Percentiles rank a stretch among this genome's conserved stretches.
Evolutionary conservation across 2,113 vertebrate species (phyloP).

Genomic region (Actinemys pallida): DNA sequence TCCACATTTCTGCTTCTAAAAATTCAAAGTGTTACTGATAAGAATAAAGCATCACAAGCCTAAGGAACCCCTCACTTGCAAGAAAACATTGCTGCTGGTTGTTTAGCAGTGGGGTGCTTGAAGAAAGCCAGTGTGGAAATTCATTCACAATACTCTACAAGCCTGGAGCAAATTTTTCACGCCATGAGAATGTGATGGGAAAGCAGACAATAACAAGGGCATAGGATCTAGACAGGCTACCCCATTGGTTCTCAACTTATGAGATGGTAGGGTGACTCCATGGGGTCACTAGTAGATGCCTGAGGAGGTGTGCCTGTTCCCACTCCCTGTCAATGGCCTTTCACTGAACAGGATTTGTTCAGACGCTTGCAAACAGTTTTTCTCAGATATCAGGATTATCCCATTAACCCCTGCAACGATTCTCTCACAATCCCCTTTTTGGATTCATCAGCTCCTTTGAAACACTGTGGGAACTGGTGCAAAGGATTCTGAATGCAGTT

Average conservation of each 20-base stretch:
- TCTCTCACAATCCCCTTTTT: not conserved
- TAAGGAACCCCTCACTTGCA: not conserved
- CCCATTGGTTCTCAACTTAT: not conserved
- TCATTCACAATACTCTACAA: constrained; percentile 28
- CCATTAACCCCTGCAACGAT: rapidly evolving
- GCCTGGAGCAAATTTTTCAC: constrained; percentile 24
- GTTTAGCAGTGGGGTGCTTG: not conserved
- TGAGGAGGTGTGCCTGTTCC: rapidly evolving
- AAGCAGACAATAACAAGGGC: not conserved
- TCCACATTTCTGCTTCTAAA: not conserved
- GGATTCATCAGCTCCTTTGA: not conserved
- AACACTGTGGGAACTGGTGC: not conserved
- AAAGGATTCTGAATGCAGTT: not conserved
- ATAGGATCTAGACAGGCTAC: rapidly evolving
- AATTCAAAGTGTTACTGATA: not conserved
- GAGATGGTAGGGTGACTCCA: rapidly evolving
- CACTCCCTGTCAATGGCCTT: not conserved
- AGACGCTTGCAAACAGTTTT: rapidly evolving
- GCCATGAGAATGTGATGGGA: not conserved
- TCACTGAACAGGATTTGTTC: not conserved
- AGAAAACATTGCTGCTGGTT: constrained; percentile 23
- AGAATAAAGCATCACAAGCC: constrained; percentile 13
- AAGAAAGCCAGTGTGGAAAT: constrained; percentile 37
- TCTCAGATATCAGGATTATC: not conserved
- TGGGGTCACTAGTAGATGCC: not conserved